These are phyloP conservation scores for Furcula furcula DNA, from an alignment of 2,888 invertebrate genomes.

Conservation along the genomic window DNA sequence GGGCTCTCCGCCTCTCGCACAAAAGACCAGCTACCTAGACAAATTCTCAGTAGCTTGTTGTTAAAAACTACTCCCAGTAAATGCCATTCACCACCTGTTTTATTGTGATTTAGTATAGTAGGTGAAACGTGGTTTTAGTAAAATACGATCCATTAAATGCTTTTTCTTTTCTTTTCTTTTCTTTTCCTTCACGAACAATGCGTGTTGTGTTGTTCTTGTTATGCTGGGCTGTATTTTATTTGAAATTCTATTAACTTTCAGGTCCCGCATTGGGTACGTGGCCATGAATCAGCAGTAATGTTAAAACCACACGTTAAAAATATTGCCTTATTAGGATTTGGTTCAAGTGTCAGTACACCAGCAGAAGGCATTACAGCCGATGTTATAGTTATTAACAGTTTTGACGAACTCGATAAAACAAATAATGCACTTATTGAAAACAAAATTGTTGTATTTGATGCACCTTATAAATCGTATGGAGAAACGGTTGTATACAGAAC, in stretches of 20 bases:
- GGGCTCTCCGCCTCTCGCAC: too few relatives aligned
- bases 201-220: too few relatives aligned
- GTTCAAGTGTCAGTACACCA: constrained; percentile 85
- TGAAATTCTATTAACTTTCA: constrained; percentile 38
- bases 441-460: constrained; percentile 90
- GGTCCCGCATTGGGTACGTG: constrained; percentile 78
- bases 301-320: constrained; percentile 81
- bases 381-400: constrained; percentile 85
- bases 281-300: constrained; percentile 83
- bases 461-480: constrained; percentile 83
- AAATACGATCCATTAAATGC: too few relatives aligned
- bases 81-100: too few relatives aligned
- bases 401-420: constrained; percentile 83
- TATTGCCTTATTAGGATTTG: constrained; percentile 85
- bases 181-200: too few relatives aligned
- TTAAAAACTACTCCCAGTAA: too few relatives aligned
- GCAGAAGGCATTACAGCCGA: constrained; percentile 85
- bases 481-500: constrained; percentile 84
- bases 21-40: too few relatives aligned
- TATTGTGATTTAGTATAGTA: too few relatives aligned
- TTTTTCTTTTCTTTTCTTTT: too few relatives aligned
- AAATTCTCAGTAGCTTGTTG: too few relatives aligned
- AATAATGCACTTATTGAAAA: constrained; percentile 74
- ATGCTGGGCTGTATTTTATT: too few relatives aligned
- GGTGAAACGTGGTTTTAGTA: too few relatives aligned